These are phyloP conservation scores for Hecatera dysodea DNA, from an alignment of 2,888 invertebrate species.

Conservation along the genomic window DNA sequence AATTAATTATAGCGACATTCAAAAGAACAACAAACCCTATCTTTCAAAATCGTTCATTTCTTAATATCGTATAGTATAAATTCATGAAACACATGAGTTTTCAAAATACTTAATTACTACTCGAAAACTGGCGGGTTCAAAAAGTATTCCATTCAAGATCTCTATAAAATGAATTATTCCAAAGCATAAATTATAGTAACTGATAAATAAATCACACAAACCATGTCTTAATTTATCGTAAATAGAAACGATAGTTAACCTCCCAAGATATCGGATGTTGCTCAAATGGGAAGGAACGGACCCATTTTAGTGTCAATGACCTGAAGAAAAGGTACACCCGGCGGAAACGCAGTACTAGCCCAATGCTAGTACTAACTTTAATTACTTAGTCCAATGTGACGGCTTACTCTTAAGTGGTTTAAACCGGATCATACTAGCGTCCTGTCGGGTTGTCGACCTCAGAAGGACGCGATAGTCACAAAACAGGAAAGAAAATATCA, in stretches of 20 bases:
- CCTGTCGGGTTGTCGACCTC: slow-evolving; percentile 38
- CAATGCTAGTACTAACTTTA: slow-evolving; percentile 37
- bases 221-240: slow-evolving; percentile 21
- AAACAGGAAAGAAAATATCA: slow-evolving; percentile 16
- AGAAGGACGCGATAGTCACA: background rate
- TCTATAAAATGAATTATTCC: background rate
- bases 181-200: slow-evolving; percentile 5
- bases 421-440: slow-evolving; percentile 7
- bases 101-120: background rate
- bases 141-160: background rate
- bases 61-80: too few relatives aligned
- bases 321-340: slow-evolving; percentile 40
- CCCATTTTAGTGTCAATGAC: slow-evolving; percentile 61
- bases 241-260: slow-evolving; percentile 26
- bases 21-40: background rate
- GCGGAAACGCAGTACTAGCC: slow-evolving; percentile 31
- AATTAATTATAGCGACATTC: background rate
- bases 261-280: slow-evolving; percentile 26
- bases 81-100: background rate
- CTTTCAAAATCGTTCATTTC: background rate
- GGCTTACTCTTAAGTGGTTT: slow-evolving; percentile 5
- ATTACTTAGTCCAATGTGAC: slow-evolving; percentile 38
- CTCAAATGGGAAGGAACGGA: slow-evolving; percentile 47
- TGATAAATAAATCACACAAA: slow-evolving; percentile 23
- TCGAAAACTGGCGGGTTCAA: background rate